Evolutionary conservation across 1,140 invertebrate genomes (phyloP), one percentile per base, ranked within the genome.

Genomic region (Sarcophaga bullata): DNA sequence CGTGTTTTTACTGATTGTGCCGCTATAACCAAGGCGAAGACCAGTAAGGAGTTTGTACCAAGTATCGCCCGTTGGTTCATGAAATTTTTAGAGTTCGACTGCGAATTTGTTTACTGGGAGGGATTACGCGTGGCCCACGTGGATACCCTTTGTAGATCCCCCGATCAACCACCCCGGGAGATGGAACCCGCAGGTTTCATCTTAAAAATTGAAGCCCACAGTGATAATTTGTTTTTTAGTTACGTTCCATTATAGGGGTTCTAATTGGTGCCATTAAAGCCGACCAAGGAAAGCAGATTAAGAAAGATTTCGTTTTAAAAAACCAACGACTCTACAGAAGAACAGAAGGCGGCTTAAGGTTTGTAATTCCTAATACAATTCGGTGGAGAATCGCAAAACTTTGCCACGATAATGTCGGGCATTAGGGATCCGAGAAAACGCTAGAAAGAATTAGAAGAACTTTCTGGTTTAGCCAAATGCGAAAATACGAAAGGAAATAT

Each of bases 1-100:
- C 88, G 87, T 82, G 85, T 91, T 11, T 80, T 90, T n/a, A 90
- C 85, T 0, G 86, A 89, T 81, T 89, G 86, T 82, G 73, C 73
- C 80, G 90, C 90, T 5, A 89, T 91, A 62, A 81, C 85, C 52
- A 85, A 84, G 76, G 86, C 86, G n/a, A n/a, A 82, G 87, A 48
- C 84, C 72, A 9, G 90, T 87, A 81, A 82, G 80, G 86, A 89
- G n/a, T n/a, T n/a, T n/a, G n/a, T n/a, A n/a, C n/a, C n/a, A n/a
- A n/a, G n/a, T n/a, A n/a, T n/a, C n/a, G n/a, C n/a, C n/a, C n/a
- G n/a, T n/a, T n/a, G n/a, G n/a, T n/a, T n/a, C n/a, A n/a, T n/a
- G n/a, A n/a, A n/a, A n/a, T n/a, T n/a, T n/a, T n/a, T n/a, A n/a
- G n/a, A n/a, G n/a, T n/a, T n/a, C n/a, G n/a, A n/a, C n/a, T n/a